Percentiles rank a stretch among this genome's conserved stretches.
phyloP scores from a whole-genome alignment of 2,888 invertebrate species.

The Parasteatoda lunata region DNA sequence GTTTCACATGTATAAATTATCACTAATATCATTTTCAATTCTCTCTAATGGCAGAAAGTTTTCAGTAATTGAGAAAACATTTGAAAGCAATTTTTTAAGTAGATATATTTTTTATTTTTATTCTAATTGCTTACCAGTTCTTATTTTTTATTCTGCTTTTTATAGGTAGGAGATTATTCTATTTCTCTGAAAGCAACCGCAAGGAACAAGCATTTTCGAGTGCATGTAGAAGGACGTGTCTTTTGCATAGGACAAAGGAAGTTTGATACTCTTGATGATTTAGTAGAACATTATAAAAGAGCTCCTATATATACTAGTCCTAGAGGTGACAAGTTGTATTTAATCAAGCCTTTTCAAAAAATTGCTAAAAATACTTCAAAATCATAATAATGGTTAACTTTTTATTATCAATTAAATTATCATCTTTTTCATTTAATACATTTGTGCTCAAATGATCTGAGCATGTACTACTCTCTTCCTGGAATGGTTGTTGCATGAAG shows the following conservation, averaged over 20 bases:
- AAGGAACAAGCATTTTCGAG: slow-evolving; percentile 99
- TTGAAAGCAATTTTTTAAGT: no score
- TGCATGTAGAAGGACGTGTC: slow-evolving; percentile 90
- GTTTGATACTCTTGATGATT: slow-evolving; percentile 94
- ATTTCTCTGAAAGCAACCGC: slow-evolving; percentile 98
- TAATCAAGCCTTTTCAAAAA: slow-evolving; percentile 84
- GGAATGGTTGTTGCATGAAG: neutral
- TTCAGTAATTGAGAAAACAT: no score
- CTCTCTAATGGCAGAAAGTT: no score
- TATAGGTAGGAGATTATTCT: slow-evolving; percentile 97
- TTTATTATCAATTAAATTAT: slow-evolving; percentile 6
- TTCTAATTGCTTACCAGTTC: neutral
- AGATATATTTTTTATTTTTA: neutral
- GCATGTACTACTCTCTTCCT: neutral
- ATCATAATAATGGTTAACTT: slow-evolving; percentile 41
- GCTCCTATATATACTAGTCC: slow-evolving; percentile 99
- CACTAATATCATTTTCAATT: no score
- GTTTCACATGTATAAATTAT: no score
- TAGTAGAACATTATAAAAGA: slow-evolving; percentile 98
- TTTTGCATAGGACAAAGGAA: slow-evolving; percentile 99
- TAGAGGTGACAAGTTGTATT: slow-evolving; percentile 96
- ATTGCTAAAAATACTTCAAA: slow-evolving; percentile 55
- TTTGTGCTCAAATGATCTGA: slow-evolving; percentile 19
- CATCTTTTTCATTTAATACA: slow-evolving; percentile 28
- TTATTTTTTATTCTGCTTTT: slow-evolving; percentile 67